phyloP scores from a whole-genome alignment of 1,140 invertebrate species.

The Ruditapes philippinarum region DNA sequence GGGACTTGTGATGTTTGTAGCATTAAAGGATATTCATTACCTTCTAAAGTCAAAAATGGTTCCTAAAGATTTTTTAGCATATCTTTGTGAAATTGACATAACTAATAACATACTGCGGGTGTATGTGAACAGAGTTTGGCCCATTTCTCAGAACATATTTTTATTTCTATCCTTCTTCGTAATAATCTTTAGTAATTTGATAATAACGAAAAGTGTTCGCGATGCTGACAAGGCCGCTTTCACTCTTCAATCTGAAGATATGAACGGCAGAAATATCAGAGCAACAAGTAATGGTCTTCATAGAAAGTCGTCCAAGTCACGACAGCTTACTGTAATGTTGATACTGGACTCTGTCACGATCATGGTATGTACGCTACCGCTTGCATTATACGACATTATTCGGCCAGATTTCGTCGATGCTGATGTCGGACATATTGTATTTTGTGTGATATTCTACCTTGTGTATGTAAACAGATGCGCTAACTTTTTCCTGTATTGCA shows the following conservation, averaged over 20 bases:
- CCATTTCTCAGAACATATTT: constrained; percentile 77
- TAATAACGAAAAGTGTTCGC: constrained; percentile 75
- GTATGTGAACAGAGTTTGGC: constrained; percentile 75
- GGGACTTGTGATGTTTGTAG: constrained; percentile 58
- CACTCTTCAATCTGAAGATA: not conserved
- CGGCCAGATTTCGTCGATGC: constrained; percentile 56
- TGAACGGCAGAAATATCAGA: too few relatives aligned
- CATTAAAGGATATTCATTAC: constrained; percentile 74
- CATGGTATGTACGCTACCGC: constrained; percentile 78
- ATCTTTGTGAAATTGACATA: constrained; percentile 73
- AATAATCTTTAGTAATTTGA: constrained; percentile 81
- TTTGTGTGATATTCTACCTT: constrained; percentile 76
- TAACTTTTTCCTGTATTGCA: constrained; percentile 81
- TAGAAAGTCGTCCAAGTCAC: not conserved
- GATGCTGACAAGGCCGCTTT: constrained; percentile 8
- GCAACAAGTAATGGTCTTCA: not conserved
- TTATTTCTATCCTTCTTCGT: constrained; percentile 73
- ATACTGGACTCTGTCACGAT: constrained; percentile 78
- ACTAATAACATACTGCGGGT: constrained; percentile 33
- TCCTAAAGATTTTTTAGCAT: constrained; percentile 49
- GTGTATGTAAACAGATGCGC: constrained; percentile 81
- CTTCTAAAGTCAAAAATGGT: constrained; percentile 74
- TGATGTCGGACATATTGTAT: constrained; percentile 69
- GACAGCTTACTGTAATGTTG: constrained; percentile 78
- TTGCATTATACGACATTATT: constrained; percentile 70